Base-by-base conservation (phyloP, 2,888 invertebrate genomes). In the Coleophora deauratella region DNA sequence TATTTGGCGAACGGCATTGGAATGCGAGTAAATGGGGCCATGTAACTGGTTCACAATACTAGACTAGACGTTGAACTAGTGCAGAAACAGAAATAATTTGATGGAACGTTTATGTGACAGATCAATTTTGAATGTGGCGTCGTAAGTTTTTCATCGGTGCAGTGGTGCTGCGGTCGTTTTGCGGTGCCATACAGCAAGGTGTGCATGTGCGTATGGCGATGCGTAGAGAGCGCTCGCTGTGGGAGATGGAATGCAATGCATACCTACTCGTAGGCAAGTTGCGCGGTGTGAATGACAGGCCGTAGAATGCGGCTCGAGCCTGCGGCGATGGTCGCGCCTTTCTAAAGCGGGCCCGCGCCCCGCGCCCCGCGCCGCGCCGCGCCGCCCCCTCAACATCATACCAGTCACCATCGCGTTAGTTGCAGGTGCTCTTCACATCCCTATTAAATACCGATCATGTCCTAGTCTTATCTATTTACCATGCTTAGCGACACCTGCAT, bases 231-330 rank as follows among this genome's bases (percentile, higher is more conserved):
- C 3, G 31, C 6, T 67, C 65, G 72, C 71, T 71, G 66, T 66
- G 72, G 77, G 77, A 78, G 79, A 79, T 79, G 79, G 85, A 81
- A 85, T 85, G 84, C 81, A 81, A 73, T 76, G 79, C 82, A 80
- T 84, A 37, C 82, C 80, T 84, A 37, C 37, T 37, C 37, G 30
- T 37, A 85, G 84, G 79, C 82, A 79, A 85, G 76, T 82, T 80
- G 82, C 75, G 73, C 81, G 81, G 79, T 82, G 84, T 85, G 84
- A 85, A 85, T 85, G 84, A 85, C 84, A 85, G 80, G 77, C 84
- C 76, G 79, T 85, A 85, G 85, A 85, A 85, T 85, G 85, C 81
- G 84, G 84, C 80, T 72, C 77, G 72, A 71, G 85, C 85, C 84
- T 69, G 80, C 71, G 84, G 84, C 84, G 73, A 82, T 82, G 79